Evolutionary conservation across 2,888 invertebrate genomes (phyloP), one percentile per base, ranked within the genome.

Genomic region (Melanargia galathea): DNA sequence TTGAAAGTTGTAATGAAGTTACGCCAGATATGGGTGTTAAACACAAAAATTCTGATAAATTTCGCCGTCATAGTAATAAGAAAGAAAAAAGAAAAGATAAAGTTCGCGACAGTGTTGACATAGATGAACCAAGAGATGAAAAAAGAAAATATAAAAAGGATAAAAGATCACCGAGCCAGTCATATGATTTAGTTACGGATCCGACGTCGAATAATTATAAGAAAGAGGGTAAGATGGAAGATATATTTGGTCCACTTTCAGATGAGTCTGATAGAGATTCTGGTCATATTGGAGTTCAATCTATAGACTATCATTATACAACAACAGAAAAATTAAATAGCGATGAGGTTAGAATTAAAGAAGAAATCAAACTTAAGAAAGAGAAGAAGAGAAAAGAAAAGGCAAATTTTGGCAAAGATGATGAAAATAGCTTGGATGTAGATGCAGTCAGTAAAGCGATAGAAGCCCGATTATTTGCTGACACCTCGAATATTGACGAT

Each of bases 191-290:
- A 51, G 60, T 71, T 11, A 66, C 76, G 38, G 90, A 91, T 48
- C 70, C 73, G n/a, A 63, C 77, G 62, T 71, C 79, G 22, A 86
- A 76, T 70, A 80, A 76, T 60, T 75, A 83, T 0, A 94, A 95
- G 73, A 94, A 95, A 66, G 95, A 95, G 71, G 96, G 94, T 26
- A 95, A 96, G 84, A 96, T 97, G 95, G 96, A 97, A 81, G 96
- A 96, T 72, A 97, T 97, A 66, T 97, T 97, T 84, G 97, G 97
- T 0, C 96, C 96, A 11, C 90, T 97, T 65, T 96, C 97, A 0
- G 97, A 96, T 75, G 95, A 97, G 45, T 92, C 92, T 1, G 92
- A 92, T 66, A 84, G 77, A 76, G 87, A 87, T 55, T 72, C 76
- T 33, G 77, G 68, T 62, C 71, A 57, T 16, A 26, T 64, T 4